Base-by-base conservation (phyloP, 2,113 vertebrate genomes). In the Plectropomus leopardus region DNA sequence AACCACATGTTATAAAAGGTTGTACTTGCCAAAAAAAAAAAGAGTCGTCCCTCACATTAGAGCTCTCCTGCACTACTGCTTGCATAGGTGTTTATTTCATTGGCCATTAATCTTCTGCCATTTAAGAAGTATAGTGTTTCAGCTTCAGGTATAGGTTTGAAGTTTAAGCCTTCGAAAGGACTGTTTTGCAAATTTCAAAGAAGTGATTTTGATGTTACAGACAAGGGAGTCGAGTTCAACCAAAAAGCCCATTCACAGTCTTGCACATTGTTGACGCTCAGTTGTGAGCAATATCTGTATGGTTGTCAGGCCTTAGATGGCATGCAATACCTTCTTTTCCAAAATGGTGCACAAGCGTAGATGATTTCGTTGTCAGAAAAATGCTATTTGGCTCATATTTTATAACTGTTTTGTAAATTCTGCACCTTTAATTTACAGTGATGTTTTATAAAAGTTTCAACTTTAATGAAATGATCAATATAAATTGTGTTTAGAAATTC, bases 321-420 rank as follows among this genome's bases (percentile, higher is more conserved):
- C 51, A 83, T 61, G 72, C 71, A 72, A 28, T 55, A 78, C 61
- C 19, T 48, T 64, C 3, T 53, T 64, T 54, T 64, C n/a, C 26
- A 26, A n/a, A 78, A 66, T 30, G n/a, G 26, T 47, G 15, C 54
- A 48, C 40, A 72, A 71, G n/a, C 53, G 70, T 47, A 4, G 30
- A 8, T 30, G 1, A n/a, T 75, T 63, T 11, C n/a, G 4, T 68
- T n/a, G 30, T 28, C 4, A 42, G 15, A 48, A 47, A 54, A 80
- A 45, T 17, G 34, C 9, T 54, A 65, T 69, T 40, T 8, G 54
- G 26, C 59, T 68, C 7, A 32, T 64, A 42, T 72, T 71, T 60
- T 55, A 7, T 55, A 71, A 23, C 57, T 42, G 19, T 83, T 89
- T 79, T 78, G 16, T 79, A 84, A 70, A 58, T 60, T 58, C 57